These are phyloP conservation scores for Hyles euphorbiae DNA, from an alignment of 1,140 invertebrate genomes.

Conservation along the genomic window DNA sequence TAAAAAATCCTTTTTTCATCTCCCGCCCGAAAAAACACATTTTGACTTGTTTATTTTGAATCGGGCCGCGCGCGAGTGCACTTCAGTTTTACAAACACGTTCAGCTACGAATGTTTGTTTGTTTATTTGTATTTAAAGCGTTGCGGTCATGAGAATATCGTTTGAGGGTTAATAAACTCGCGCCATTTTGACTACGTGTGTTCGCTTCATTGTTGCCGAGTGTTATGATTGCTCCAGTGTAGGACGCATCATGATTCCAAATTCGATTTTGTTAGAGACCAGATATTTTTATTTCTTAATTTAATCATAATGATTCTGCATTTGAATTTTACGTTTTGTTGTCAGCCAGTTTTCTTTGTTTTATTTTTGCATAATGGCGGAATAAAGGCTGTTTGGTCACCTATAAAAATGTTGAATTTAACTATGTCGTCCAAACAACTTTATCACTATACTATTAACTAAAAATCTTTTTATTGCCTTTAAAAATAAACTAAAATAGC, in stretches of 20 bases:
- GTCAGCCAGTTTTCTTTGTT: too few relatives aligned
- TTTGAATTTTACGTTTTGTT: too few relatives aligned
- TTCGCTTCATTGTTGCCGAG: conserved; percentile 13
- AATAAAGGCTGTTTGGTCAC: too few relatives aligned
- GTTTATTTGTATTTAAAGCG: conserved; percentile 35
- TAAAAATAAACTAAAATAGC: too few relatives aligned
- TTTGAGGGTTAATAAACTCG: conserved; percentile 41
- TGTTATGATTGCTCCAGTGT: conserved; percentile 2
- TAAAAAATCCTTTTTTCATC: conserved; percentile 6
- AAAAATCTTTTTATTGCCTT: too few relatives aligned
- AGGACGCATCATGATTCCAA: background rate
- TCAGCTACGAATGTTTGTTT: conserved; percentile 38
- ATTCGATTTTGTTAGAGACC: conserved; percentile 5
- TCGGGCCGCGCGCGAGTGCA: conserved; percentile 53
- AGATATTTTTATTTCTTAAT: too few relatives aligned
- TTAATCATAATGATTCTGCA: too few relatives aligned
- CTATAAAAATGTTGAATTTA: too few relatives aligned
- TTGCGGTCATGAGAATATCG: conserved; percentile 31
- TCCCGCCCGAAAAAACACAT: conserved; percentile 32
- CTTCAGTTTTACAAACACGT: conserved; percentile 42
- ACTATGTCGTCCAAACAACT: too few relatives aligned
- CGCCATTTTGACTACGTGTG: conserved; percentile 12
- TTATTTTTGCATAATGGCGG: too few relatives aligned
- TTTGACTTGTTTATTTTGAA: conserved; percentile 60
- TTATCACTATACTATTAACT: too few relatives aligned